phyloP scores from a whole-genome alignment of 2,888 invertebrate genomes.

The Allophyes oxyacanthae region DNA sequence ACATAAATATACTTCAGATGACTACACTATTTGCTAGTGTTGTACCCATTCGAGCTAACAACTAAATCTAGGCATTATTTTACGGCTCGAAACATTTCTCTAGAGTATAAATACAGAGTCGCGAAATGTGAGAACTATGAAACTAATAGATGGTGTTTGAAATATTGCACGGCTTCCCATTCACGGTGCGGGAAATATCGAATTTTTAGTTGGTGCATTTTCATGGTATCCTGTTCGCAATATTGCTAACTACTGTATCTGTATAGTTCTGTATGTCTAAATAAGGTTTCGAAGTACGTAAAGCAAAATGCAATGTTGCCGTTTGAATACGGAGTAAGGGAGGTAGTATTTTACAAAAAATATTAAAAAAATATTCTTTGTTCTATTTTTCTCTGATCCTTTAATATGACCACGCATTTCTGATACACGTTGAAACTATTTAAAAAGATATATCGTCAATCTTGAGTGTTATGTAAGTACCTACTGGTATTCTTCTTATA shows the following conservation, averaged over 20 bases:
- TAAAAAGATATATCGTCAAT: too few relatives aligned
- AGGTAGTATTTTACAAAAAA: too few relatives aligned
- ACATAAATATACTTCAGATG: conserved; percentile 50
- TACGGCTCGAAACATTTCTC: conserved; percentile 44
- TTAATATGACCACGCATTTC: too few relatives aligned
- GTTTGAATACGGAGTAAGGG: too few relatives aligned
- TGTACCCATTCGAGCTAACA: conserved; percentile 53
- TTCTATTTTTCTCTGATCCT: too few relatives aligned
- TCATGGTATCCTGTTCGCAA: conserved; percentile 10
- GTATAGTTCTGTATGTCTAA: not conserved
- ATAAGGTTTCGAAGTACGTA: not conserved
- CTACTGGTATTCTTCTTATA: too few relatives aligned
- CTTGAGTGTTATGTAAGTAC: too few relatives aligned
- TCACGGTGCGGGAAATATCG: conserved; percentile 10
- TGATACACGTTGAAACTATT: too few relatives aligned
- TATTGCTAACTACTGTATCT: not conserved
- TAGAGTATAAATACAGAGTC: conserved; percentile 51
- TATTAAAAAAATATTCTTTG: too few relatives aligned
- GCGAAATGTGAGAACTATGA: conserved; percentile 56
- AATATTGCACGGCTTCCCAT: conserved; percentile 32
- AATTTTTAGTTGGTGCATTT: conserved; percentile 32
- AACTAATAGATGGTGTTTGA: conserved; percentile 53
- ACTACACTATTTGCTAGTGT: conserved; percentile 33
- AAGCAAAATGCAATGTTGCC: not conserved
- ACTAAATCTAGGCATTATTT: conserved; percentile 59